phyloP scores from a whole-genome alignment of 2,113 vertebrate genomes.

The Agapornis roseicollis region DNA sequence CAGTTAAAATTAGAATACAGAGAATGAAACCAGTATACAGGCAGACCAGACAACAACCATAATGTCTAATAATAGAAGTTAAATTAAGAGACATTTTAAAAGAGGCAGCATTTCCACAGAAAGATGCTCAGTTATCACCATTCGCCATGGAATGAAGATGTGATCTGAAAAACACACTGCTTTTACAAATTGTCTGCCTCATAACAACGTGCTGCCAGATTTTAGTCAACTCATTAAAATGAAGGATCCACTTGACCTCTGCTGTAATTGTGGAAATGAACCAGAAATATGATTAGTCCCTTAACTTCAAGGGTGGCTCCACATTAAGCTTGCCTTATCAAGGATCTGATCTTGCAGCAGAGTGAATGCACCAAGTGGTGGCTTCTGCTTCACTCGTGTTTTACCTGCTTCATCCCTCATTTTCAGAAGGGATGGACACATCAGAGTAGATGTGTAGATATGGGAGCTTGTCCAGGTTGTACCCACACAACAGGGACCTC shows the following conservation, averaged over 20 bases:
- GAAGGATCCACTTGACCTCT: not conserved
- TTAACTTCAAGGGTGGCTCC: not conserved
- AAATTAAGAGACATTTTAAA: conserved; percentile 24
- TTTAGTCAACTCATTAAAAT: not conserved
- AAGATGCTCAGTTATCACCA: not conserved
- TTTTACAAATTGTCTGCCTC: not conserved
- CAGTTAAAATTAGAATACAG: conserved; percentile 67
- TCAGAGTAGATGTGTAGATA: not conserved
- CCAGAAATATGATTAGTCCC: not conserved
- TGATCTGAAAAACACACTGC: not conserved
- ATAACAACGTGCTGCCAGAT: not conserved
- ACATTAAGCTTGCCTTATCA: not conserved
- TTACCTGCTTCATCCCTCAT: accelerated
- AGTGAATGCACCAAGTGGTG: accelerated
- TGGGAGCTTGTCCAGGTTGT: not conserved
- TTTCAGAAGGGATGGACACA: not conserved
- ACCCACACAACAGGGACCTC: not conserved
- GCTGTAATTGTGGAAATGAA: not conserved
- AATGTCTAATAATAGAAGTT: conserved; percentile 30
- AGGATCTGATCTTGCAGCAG: not conserved
- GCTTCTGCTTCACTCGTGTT: not conserved
- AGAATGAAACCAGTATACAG: conserved; percentile 7
- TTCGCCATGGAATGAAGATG: not conserved
- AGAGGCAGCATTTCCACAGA: not conserved
- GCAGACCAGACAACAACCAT: conserved; percentile 54